Conservation (phyloP, 92 coral and sea anemone species). For the Plumapathes pennacea region DNA sequence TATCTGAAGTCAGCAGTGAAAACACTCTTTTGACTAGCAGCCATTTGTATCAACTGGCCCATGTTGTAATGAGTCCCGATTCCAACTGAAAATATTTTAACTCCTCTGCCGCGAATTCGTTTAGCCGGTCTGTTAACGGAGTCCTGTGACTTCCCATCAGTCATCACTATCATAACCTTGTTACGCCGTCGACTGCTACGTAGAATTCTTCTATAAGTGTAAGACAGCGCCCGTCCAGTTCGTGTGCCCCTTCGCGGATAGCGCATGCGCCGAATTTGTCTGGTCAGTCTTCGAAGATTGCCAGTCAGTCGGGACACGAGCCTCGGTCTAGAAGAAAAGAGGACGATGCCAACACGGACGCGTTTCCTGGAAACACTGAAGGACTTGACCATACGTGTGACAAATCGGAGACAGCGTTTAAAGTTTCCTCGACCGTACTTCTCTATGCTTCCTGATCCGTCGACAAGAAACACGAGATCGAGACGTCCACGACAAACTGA, state of each 20-base stretch:
- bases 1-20: slow-evolving; percentile 50
- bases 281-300: slow-evolving; percentile 11
- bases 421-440: slow-evolving; percentile 66
- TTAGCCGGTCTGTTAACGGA: slow-evolving; percentile 43
- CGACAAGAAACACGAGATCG: slow-evolving; percentile 62
- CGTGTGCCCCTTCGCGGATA: slow-evolving; percentile 74
- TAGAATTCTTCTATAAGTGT: slow-evolving; percentile 36
- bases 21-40: slow-evolving; percentile 43
- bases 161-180: slow-evolving; percentile 72
- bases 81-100: slow-evolving; percentile 52
- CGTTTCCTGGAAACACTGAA: slow-evolving; percentile 55
- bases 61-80: slow-evolving; percentile 60
- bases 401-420: slow-evolving; percentile 67
- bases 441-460: slow-evolving; percentile 84
- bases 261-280: slow-evolving; percentile 38
- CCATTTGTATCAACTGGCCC: slow-evolving; percentile 44
- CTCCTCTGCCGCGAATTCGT: slow-evolving; percentile 56
- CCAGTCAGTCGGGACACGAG: slow-evolving; percentile 32
- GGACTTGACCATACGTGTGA: slow-evolving; percentile 55
- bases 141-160: slow-evolving; percentile 67
- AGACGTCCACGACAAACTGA: slow-evolving; percentile 50
- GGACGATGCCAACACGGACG: slow-evolving; percentile 54
- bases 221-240: slow-evolving; percentile 44
- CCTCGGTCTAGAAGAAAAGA: slow-evolving; percentile 51
- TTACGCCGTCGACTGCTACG: slow-evolving; percentile 19